These are phyloP conservation scores for Polyergus mexicanus DNA, from an alignment of 1,140 invertebrate species.

Conservation along the genomic window DNA sequence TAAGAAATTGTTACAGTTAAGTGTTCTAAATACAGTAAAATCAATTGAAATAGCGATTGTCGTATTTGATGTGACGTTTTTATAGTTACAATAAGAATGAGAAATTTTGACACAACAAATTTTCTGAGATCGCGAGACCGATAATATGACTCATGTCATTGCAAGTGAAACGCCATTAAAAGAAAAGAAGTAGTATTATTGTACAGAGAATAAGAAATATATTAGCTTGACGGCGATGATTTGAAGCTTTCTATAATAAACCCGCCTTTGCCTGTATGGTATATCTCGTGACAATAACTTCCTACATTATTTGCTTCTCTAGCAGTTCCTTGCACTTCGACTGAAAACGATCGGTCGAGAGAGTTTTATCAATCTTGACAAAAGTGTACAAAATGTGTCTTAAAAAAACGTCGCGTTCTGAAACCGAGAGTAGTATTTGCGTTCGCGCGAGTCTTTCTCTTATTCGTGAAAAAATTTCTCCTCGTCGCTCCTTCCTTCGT, in stretches of 20 bases:
- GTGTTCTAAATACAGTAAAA: neutral
- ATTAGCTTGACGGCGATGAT: slow-evolving; percentile 4
- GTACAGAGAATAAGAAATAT: neutral
- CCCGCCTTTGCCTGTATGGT: neutral
- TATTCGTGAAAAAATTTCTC: slow-evolving; percentile 13
- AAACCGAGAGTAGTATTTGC: slow-evolving; percentile 44
- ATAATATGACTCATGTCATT: neutral
- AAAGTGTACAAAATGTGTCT: slow-evolving; percentile 26
- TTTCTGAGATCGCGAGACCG: neutral
- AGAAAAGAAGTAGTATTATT: neutral
- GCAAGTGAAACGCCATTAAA: neutral
- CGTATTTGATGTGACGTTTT: neutral
- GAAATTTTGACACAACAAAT: neutral
- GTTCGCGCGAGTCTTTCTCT: slow-evolving; percentile 16
- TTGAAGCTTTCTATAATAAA: slow-evolving; percentile 33
- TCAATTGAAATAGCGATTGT: neutral
- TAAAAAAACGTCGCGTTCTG: slow-evolving; percentile 34
- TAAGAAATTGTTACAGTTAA: no score
- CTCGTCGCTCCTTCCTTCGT: slow-evolving; percentile 28
- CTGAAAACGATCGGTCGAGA: slow-evolving; percentile 14
- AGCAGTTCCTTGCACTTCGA: slow-evolving; percentile 3
- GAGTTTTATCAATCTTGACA: slow-evolving; percentile 26
- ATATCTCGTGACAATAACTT: slow-evolving; percentile 35
- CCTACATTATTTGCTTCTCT: neutral
- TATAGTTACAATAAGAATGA: neutral